Percentiles rank a stretch among this genome's conserved stretches.
phyloP scores from a whole-genome alignment of 2,797 vertebrate species.

The Amphiprion clarkii region DNA sequence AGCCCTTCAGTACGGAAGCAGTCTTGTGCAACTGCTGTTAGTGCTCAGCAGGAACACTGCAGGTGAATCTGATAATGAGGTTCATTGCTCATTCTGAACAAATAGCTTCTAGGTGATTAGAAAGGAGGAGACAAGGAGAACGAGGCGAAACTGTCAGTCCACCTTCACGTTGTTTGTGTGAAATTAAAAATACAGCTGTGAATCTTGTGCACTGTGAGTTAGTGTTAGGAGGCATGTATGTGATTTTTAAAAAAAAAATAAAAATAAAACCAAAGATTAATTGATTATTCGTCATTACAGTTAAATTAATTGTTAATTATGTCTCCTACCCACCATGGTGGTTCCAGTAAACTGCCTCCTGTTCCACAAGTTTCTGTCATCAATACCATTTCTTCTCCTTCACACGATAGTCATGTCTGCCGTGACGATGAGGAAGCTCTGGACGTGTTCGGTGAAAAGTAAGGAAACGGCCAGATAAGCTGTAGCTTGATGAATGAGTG shows the following conservation, averaged over 20 bases:
- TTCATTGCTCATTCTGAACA: not conserved
- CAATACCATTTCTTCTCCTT: slow-evolving; percentile 29
- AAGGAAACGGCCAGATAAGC: slow-evolving; percentile 40
- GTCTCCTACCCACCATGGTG: not conserved
- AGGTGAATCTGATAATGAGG: slow-evolving; percentile 23
- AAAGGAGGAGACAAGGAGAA: not conserved
- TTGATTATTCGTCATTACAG: slow-evolving; percentile 7
- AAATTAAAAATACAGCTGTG: not conserved
- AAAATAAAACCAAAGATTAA: slow-evolving; percentile 1
- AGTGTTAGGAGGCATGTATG: not conserved
- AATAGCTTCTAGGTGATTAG: slow-evolving; percentile 5
- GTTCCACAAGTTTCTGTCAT: slow-evolving; percentile 19
- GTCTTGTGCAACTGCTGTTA: slow-evolving; percentile 8
- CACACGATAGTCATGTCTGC: slow-evolving; percentile 20
- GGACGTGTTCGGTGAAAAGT: slow-evolving; percentile 18
- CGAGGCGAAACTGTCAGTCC: not conserved
- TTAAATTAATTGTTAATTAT: not conserved
- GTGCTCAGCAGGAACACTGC: not conserved
- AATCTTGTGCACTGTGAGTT: not conserved
- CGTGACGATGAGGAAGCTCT: slow-evolving; percentile 15
- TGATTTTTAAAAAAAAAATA: not conserved
- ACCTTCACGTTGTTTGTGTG: not conserved
- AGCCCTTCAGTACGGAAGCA: not conserved
- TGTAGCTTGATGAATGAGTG: slow-evolving; percentile 38
- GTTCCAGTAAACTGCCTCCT: slow-evolving; percentile 7